Base-by-base conservation (phyloP, 1,140 invertebrate species). In the Acyrthosiphon pisum region DNA sequence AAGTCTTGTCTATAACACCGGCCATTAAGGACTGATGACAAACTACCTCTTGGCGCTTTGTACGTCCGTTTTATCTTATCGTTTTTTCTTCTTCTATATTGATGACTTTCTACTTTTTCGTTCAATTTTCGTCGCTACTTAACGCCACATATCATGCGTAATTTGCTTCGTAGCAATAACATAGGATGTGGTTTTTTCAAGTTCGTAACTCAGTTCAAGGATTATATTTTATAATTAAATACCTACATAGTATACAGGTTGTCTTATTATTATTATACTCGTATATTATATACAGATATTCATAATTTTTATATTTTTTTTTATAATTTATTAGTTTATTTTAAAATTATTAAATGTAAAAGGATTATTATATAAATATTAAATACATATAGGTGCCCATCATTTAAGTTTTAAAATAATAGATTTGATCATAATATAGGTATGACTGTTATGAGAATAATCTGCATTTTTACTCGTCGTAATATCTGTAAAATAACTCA, bases 1-100 rank as follows among this genome's bases (percentile, higher is more conserved):
- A 91, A 91, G 46, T 81, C 90, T 50, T 48, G 90, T 91, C 90
- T 14, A 91, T 91, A 91, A 83, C 90, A 83, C 90, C 68, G n/a
- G 90, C 50, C 90, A 91, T 91, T 91, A 91, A 76, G 68, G 68
- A 26, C 68, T 26, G 90, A 91, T 91, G 90, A 91, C 90, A 91
- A 91, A 91, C 90, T 91, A 91, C 68, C 60, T 91, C 90, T 91
- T 91, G 90, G 90, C 90, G 90, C 90, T 91, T 37, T 91, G 68
- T 76, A 22, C 20, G 46, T 91, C 68, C n/a, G 41, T 91, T 91
- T 83, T 46, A 81, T 14, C 18, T 91, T 91, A 35, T 53, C 22
- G 48, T 89, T 30, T 81, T 50, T 81, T 91, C 37, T 90, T 41
- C 35, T 23, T 90, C 26, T n/a, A 14, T n/a, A 76, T 76, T 83